Evolutionary conservation across 2,113 vertebrate species (phyloP), one percentile per base, ranked within the genome.

Genomic region (Hippocampus mohnikei): DNA sequence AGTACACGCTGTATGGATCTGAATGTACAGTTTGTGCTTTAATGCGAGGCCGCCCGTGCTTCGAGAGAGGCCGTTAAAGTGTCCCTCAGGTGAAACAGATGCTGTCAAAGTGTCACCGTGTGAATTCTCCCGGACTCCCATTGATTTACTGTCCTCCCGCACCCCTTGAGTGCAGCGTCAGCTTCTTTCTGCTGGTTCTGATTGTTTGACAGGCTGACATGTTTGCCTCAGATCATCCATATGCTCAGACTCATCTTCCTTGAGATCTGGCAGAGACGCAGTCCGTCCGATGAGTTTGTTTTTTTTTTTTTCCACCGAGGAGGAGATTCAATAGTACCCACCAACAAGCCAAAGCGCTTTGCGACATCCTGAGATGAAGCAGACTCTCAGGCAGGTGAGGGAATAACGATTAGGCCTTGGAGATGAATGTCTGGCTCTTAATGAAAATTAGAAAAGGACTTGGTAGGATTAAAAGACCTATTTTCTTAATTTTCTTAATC

Each of bases 401-500:
- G 33, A 63, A 60, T 60, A 60, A 65, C n/a, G n/a, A n/a, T 23
- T 15, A n/a, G 41, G 62, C n/a, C 62, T 44, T 13, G 23, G n/a
- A 42, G 62, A 65, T 44, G 42, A 44, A 65, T 65, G 41, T 46
- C 62, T 44, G 62, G 46, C 62, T 25, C 41, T 65, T 65, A 65
- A 46, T 44, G 62, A 44, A 65, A 46, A 44, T 65, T 46, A 23
- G n/a, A 65, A 65, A 44, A 44, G 40, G 11, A 44, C 40, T 63
- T 63, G 61, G 27, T 63, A 41, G 40, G n/a, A 46, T 16, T 44
- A 65, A 65, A 44, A 44, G 42, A 65, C 41, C 41, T 16, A 15
- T 64, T 64, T 64, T 64, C 62, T 64, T 65, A 12, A 63, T 63
- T 65, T 65, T 65, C 62, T 65, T 12, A 44, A 44, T 46, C 62